These are phyloP conservation scores for Elymnias hypermnestra DNA, from an alignment of 1,140 invertebrate genomes.

Conservation along the genomic window DNA sequence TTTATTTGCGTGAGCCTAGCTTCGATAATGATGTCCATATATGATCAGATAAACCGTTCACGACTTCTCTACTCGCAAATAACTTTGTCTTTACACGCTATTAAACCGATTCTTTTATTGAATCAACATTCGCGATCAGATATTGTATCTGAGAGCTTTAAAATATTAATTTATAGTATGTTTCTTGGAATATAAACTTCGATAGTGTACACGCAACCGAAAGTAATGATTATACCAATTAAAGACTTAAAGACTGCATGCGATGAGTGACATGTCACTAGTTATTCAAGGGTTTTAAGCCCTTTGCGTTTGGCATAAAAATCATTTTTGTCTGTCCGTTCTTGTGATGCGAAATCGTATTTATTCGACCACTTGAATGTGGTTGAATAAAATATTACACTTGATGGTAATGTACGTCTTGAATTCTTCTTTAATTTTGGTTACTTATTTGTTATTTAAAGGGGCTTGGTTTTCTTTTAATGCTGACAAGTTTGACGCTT, in stretches of 20 bases:
- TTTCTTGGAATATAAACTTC: slow-evolving; percentile 30
- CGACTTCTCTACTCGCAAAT: slow-evolving; percentile 21
- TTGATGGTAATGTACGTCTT: not conserved
- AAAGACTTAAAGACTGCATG: slow-evolving; percentile 21
- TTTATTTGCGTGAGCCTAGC: slow-evolving; percentile 18
- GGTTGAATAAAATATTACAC: slow-evolving; percentile 2
- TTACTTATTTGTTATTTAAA: too few species aligned
- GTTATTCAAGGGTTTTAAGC: not conserved
- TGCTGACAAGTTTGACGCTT: too few species aligned
- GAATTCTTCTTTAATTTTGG: too few species aligned
- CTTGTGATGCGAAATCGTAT: not conserved
- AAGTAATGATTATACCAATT: slow-evolving; percentile 36
- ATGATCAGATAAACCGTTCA: slow-evolving; percentile 23
- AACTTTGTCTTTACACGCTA: slow-evolving; percentile 24
- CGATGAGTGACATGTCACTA: slow-evolving; percentile 6
- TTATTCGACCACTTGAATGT: not conserved
- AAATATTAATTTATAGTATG: slow-evolving; percentile 37
- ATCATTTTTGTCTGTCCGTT: slow-evolving; percentile 1
- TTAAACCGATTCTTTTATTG: slow-evolving; percentile 27
- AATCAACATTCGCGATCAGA: slow-evolving; percentile 23
- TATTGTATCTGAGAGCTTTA: slow-evolving; percentile 25
- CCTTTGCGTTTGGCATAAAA: not conserved
- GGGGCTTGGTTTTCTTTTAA: too few species aligned
- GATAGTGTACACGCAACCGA: slow-evolving; percentile 30
- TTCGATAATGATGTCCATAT: slow-evolving; percentile 24